These are phyloP conservation scores for Torymus auratus DNA, from an alignment of 2,888 invertebrate genomes.

Conservation along the genomic window DNA sequence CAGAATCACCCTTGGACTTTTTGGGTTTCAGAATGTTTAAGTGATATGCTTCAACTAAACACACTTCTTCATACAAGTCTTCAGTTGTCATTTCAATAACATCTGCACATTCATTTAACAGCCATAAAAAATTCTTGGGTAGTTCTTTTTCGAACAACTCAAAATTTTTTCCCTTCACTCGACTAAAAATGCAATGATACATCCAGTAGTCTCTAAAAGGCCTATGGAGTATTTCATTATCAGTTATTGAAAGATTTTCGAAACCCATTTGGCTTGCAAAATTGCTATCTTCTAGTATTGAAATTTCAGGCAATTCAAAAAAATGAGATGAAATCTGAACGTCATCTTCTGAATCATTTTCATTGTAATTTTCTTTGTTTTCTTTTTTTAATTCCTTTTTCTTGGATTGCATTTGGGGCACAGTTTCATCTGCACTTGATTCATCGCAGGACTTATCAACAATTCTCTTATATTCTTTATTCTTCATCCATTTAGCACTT, in stretches of 20 bases:
- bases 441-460: slow-evolving; percentile 10
- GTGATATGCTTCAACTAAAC: slow-evolving; percentile 70
- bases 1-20: slow-evolving; percentile 26
- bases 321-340: slow-evolving; percentile 30
- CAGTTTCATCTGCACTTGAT: slow-evolving; percentile 28
- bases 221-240: slow-evolving; percentile 62
- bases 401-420: background rate
- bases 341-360: slow-evolving; percentile 27
- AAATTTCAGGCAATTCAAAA: slow-evolving; percentile 47
- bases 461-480: slow-evolving; percentile 18
- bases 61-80: slow-evolving; percentile 74
- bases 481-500: background rate
- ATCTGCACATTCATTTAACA: slow-evolving; percentile 73
- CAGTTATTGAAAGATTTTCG: slow-evolving; percentile 24
- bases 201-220: slow-evolving; percentile 74
- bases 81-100: slow-evolving; percentile 69
- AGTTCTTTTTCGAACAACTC: slow-evolving; percentile 69
- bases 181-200: slow-evolving; percentile 69
- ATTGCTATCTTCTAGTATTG: slow-evolving; percentile 44
- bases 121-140: slow-evolving; percentile 73
- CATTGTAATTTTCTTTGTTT: background rate
- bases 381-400: slow-evolving; percentile 3
- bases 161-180: slow-evolving; percentile 67
- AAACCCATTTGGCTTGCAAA: background rate
- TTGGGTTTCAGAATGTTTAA: slow-evolving; percentile 59